Evolutionary conservation across 2,113 vertebrate genomes (phyloP), one percentile per base, ranked within the genome.

Genomic region (Perca flavescens): DNA sequence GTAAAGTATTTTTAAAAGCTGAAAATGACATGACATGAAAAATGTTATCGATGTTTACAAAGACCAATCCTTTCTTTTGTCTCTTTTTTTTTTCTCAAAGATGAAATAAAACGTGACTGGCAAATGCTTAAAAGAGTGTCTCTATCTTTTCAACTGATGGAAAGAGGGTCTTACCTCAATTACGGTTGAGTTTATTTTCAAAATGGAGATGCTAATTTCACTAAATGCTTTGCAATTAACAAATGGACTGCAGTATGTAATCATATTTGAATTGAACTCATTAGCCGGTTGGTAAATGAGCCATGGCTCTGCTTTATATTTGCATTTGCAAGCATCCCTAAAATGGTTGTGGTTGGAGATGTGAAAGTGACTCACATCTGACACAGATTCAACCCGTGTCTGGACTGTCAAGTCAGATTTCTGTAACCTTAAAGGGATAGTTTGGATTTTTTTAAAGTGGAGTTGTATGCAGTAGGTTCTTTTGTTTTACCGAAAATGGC

Each of bases 31-130:
- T 90, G 83, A 86, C 71, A 87, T 82, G 80, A 88, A 86, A 83
- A 89, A 87, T 7, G 50, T 79, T 89, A 43, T 93, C 89, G 83
- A 91, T 94, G 93, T 94, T 94, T 93, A 94, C 90, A 83, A 90
- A 91, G 88, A 93, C 90, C 88, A 90, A 88, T 85, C 82, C 79
- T 85, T 89, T 78, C 66, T 90, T 78, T 84, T 85, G 40, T 82
- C 58, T 82, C 49, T 86, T 52, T 84, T 74, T 70, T 74, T 80
- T 83, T 77, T 83, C 86, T 90, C 77, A 85, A 91, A 86, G 73
- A 85, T 84, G 54, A 91, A 94, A 92, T 94, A 93, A 95, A 93
- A 83, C 34, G 74, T 91, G 65, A 92, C 79, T 77, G 74, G 67
- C 28, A 85, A 87, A 88, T 65, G 61, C 56, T 78, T 19, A 63